Evolutionary conservation across 2,113 vertebrate genomes (phyloP), one percentile per base, ranked within the genome.

Genomic region (Apeltes quadracus): DNA sequence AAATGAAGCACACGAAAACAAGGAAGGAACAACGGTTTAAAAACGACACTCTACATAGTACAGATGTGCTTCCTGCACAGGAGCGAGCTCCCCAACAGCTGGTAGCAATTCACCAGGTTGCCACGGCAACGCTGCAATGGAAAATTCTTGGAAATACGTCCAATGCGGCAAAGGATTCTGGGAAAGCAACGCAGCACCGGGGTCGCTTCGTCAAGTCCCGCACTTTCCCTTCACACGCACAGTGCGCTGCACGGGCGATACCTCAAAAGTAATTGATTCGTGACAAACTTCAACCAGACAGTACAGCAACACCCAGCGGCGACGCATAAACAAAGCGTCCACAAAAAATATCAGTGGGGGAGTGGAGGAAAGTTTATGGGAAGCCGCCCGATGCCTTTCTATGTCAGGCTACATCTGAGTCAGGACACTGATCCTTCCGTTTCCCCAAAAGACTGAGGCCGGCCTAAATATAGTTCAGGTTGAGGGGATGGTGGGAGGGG

Each of bases 21-120:
- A 73, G 51, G 44, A 69, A 58, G 27, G 2, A 54, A 13, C 7
- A 58, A 16, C 32, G 20, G 29, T 61, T 16, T 44, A 20, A 50
- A 72, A 72, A 67, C 46, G 16, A 61, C 36, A 39, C 71, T 58
- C 11, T 57, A 65, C 36, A 12, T 59, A 25, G 53, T 57, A 78
- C 84, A 86, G 61, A 84, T 82, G 78, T 84, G 76, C 66, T 84
- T 89, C 71, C 76, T 83, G 82, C 58, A 65, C 59, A 36, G 43
- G 67, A 80, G 50, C 68, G 46, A 72, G 69, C 69, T 83, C 76
- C 41, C 81, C 81, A 81, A 87, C 91, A 91, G 89, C 84, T 92
- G 91, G 79, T 90, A 88, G 71, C 88, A 41, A 91, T 92, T 92
- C 65, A 54, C 74, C 53, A 68, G 54, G 79, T 89, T 90, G 69